Percentiles rank a stretch among this genome's conserved stretches.
Evolutionary conservation across 2,113 vertebrate species (phyloP).

Genomic region (Aegotheles bennettii): DNA sequence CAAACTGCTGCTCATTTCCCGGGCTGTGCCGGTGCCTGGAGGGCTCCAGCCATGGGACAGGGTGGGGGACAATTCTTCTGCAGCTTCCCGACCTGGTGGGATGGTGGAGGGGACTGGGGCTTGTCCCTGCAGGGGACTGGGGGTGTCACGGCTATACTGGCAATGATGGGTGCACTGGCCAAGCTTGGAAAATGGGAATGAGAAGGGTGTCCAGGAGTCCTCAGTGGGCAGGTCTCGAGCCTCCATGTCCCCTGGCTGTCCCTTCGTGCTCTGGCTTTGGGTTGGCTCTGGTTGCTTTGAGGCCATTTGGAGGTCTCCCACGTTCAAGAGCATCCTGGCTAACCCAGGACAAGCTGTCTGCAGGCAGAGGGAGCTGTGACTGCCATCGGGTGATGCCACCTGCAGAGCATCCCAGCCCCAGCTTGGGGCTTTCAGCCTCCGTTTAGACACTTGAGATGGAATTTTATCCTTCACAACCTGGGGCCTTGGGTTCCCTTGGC

Average conservation of each 20-base stretch:
- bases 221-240: fast-evolving
- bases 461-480: not conserved
- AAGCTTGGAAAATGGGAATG: not conserved
- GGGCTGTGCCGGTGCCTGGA: not conserved
- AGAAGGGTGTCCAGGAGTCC: fast-evolving
- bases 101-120: not conserved
- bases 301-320: not conserved
- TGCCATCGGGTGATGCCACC: not conserved
- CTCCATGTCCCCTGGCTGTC: not conserved
- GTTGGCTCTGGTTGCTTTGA: not conserved
- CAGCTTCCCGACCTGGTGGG: not conserved
- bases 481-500: not conserved
- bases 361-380: fast-evolving
- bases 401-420: not conserved
- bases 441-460: not conserved
- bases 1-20: not conserved
- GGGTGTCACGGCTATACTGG: not conserved
- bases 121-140: not conserved
- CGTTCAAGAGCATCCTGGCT: fast-evolving
- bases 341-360: not conserved
- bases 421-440: not conserved
- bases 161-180: fast-evolving
- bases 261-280: not conserved
- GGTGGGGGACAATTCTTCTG: not conserved
- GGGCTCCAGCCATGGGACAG: fast-evolving